Conservation (phyloP, 1,140 invertebrate species). For the Drosophila nigromelanica region DNA sequence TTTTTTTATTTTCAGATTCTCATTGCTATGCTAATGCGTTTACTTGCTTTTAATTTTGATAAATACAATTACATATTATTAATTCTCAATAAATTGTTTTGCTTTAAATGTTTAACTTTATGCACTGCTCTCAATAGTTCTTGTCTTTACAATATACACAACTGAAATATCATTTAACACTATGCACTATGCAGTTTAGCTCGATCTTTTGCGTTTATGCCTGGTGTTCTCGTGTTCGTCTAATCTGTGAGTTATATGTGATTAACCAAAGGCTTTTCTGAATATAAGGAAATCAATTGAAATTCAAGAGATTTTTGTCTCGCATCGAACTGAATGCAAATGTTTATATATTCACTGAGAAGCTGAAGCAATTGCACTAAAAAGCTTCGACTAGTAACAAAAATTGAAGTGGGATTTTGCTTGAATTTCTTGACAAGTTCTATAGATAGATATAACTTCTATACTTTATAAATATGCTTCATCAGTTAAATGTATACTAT, state of each 20-base stretch:
- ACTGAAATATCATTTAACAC: slow-evolving; percentile 68
- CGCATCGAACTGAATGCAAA: slow-evolving; percentile 9
- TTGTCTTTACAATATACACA: slow-evolving; percentile 78
- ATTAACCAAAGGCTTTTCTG: no score
- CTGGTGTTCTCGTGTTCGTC: slow-evolving; percentile 61
- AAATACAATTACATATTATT: slow-evolving; percentile 77
- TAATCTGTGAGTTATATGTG: slow-evolving; percentile 32
- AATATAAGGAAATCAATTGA: background rate
- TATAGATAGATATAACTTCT: background rate
- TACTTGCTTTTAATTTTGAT: slow-evolving; percentile 66
- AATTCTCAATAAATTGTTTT: slow-evolving; percentile 77
- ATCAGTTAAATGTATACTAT: slow-evolving; percentile 18
- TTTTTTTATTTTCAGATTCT: slow-evolving; percentile 50
- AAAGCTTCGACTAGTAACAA: slow-evolving; percentile 21
- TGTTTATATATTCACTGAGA: slow-evolving; percentile 2
- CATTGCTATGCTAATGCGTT: slow-evolving; percentile 81
- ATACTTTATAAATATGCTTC: no score
- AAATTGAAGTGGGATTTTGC: background rate
- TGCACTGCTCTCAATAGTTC: slow-evolving; percentile 62
- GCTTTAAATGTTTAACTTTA: slow-evolving; percentile 80
- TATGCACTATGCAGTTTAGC: slow-evolving; percentile 74
- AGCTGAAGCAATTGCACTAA: slow-evolving; percentile 31
- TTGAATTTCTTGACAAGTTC: background rate
- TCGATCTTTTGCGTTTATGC: slow-evolving; percentile 77
- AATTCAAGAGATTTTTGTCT: slow-evolving; percentile 4